Evolutionary conservation across 1,140 invertebrate genomes (phyloP), one percentile per base, ranked within the genome.

Genomic region (Mamestra configurata): DNA sequence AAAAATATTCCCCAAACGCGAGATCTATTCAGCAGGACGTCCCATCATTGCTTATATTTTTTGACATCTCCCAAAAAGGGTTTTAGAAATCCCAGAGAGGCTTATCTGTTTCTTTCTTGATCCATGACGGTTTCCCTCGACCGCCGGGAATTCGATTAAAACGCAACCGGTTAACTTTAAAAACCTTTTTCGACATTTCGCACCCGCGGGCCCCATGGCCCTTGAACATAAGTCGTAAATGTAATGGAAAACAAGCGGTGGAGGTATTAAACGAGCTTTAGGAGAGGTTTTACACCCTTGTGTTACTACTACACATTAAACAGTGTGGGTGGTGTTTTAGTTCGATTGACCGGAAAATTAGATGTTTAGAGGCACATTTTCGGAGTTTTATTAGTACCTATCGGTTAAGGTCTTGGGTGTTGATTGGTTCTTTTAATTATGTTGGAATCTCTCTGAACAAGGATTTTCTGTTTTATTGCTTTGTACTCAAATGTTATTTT

Each of bases 131-230:
- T 53, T 43, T 75, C 70, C 79, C 68, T 51, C 24, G 76, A 70
- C 77, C 70, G 68, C 70, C 79, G 75, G 83, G 81, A 82, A 86
- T 84, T 84, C 81, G 81, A 84, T 84, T 86, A 84, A 86, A 86
- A 86, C 81, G 81, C 77, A 75, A 82, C 61, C 84, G 80, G 84
- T 79, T 84, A 84, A 85, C 84, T 83, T 87, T 87, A 85, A 81
- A 85, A 84, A 84, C 81, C 78, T 81, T 84, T 66, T 81, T 77
- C 71, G 78, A 82, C 82, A 78, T 86, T 83, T 86, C 77, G 66
- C 77, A 82, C 77, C 72, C 84, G 79, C 51, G 59, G 31, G 66
- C 46, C 55, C 35, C 77, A 51, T 66, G 71, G 37, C 37, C 75
- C 37, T 22, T 40, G 35, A 22, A 71, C 53, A 43, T 80, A 40